Conservation (phyloP, 2,888 invertebrate genomes). For the Acleris laterana region DNA sequence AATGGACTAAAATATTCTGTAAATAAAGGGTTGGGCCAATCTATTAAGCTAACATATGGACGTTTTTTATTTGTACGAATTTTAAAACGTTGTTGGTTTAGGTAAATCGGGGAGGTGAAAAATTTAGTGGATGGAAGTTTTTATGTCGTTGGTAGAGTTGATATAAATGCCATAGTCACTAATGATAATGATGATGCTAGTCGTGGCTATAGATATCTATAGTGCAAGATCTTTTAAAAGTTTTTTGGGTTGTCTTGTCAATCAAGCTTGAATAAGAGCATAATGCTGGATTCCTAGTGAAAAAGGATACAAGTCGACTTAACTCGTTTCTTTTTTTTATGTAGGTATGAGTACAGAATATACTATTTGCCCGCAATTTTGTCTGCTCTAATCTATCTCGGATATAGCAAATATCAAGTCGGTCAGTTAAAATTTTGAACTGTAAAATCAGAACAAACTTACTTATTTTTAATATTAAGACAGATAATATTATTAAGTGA, state of each 20-base stretch:
- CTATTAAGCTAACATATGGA: conserved; percentile 69
- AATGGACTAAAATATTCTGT: conserved; percentile 63
- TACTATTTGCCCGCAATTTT: too few relatives aligned
- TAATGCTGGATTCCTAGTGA: too few relatives aligned
- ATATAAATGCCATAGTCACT: neutral
- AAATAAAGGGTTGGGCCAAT: conserved; percentile 80
- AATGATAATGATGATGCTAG: neutral
- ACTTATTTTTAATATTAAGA: too few relatives aligned
- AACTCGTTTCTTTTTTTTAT: too few relatives aligned
- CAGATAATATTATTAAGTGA: too few relatives aligned
- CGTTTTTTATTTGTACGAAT: conserved; percentile 53
- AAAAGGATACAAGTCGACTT: too few relatives aligned
- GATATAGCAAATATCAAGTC: too few relatives aligned
- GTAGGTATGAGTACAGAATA: too few relatives aligned
- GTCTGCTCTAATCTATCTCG: too few relatives aligned
- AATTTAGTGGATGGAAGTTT: conserved; percentile 24
- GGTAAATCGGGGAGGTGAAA: conserved; percentile 48
- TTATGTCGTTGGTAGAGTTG: neutral
- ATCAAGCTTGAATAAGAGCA: too few relatives aligned
- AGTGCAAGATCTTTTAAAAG: neutral
- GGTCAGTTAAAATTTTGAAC: too few relatives aligned
- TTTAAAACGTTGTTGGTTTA: conserved; percentile 58
- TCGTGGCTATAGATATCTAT: neutral
- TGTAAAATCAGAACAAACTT: too few relatives aligned
- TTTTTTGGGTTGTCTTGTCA: neutral